Percentiles rank a stretch among this genome's conserved stretches.
Conservation (phyloP, 2,888 invertebrate species). For the Leptinotarsa haldemani region DNA sequence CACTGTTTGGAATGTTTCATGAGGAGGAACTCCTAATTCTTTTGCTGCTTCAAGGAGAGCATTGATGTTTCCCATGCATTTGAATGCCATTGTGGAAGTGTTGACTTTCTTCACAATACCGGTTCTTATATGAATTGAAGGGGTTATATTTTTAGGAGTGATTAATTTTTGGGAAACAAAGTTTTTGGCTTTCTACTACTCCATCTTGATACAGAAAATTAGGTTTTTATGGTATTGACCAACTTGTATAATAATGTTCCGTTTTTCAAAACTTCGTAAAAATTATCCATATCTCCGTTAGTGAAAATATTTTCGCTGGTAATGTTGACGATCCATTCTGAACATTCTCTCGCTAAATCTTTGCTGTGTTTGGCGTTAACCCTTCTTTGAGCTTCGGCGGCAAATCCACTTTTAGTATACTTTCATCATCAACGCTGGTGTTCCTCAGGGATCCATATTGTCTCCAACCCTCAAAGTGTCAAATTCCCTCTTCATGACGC, state of each 20-base stretch:
- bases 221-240: constrained; percentile 86
- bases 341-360: constrained; percentile 89
- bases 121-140: too few species aligned
- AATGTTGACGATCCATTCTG: constrained; percentile 92
- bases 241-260: constrained; percentile 93
- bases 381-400: constrained; percentile 59
- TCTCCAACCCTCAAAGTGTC: too few species aligned
- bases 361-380: constrained; percentile 98
- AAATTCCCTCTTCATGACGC: too few species aligned
- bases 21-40: constrained; percentile 89
- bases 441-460: too few species aligned
- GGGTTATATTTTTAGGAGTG: too few species aligned
- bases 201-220: too few species aligned
- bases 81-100: constrained; percentile 88
- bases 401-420: too few species aligned
- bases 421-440: too few species aligned
- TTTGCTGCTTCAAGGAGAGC: constrained; percentile 88
- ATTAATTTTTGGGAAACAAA: too few species aligned
- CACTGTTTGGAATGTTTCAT: constrained; percentile 97
- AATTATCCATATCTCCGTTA: constrained; percentile 93
- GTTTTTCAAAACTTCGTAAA: constrained; percentile 90
- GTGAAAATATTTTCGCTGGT: constrained; percentile 87
- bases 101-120: constrained; percentile 93
- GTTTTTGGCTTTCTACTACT: too few species aligned
- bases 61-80: constrained; percentile 99